Conservation (phyloP, 1,140 invertebrate genomes). For the Platyscapa corneri region DNA sequence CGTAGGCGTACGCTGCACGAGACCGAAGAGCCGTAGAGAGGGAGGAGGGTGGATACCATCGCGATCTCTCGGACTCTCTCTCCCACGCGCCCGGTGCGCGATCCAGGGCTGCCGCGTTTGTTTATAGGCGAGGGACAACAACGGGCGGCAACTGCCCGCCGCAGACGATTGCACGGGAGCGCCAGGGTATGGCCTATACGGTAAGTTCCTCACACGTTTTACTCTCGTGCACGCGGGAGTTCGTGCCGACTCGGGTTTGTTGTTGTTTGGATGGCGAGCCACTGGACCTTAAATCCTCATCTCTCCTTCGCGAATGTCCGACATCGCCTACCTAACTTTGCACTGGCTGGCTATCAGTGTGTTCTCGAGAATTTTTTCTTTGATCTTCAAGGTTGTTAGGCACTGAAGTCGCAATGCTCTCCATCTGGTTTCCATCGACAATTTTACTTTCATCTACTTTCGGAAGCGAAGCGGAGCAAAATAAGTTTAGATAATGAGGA, state of each 20-base stretch:
- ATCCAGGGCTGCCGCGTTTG: background rate
- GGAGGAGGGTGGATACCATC: constrained; percentile 55
- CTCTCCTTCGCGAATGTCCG: too few species aligned
- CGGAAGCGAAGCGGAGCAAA: background rate
- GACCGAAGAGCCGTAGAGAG: constrained; percentile 1
- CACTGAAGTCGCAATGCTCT: background rate
- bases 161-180: background rate
- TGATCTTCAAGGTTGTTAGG: background rate
- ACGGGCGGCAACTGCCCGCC: background rate
- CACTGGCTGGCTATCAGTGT: background rate
- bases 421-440: background rate
- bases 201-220: background rate
- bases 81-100: constrained; percentile 40
- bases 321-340: background rate
- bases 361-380: background rate
- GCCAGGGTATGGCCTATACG: constrained; percentile 11
- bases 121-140: background rate
- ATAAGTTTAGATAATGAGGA: background rate
- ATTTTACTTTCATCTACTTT: background rate
- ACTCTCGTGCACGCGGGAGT: background rate
- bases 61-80: constrained; percentile 5
- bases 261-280: background rate
- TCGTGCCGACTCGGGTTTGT: background rate
- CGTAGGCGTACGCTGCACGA: background rate
- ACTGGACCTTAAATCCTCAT: background rate